Evolutionary conservation across 1,140 invertebrate genomes (phyloP), one percentile per base, ranked within the genome.

Genomic region (Macrostomum lignano): DNA sequence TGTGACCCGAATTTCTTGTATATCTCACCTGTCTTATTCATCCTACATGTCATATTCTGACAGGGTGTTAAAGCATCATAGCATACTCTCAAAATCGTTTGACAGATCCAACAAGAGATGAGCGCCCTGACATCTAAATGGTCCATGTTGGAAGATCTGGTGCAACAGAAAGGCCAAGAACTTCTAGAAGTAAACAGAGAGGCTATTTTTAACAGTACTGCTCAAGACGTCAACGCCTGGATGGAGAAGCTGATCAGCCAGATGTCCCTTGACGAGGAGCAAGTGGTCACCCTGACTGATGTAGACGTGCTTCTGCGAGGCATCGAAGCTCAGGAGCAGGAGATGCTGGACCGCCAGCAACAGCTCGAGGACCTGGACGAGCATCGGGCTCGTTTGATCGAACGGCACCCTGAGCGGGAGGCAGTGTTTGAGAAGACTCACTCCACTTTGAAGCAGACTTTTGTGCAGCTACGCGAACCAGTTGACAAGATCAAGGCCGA

Each of bases 361-460:
- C 26, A 28, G 19, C 15, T 28, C 4, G 3, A 28, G 9, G 26
- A 28, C 19, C 9, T 28, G 19, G 19, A 28, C 7, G 26, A 71
- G 36, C 81, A 91, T 53, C 77, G 79, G 0, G 75, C 82, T 41
- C 74, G 79, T 47, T 55, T 91, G 28, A 72, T 84, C 44, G 74
- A 73, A 47, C 84, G 79, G 17, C 74, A 79, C 11, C 82, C 82
- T 0, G 71, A 74, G 24, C 82, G 86, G 49, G 73, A 78, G 57
- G 75, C 82, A 29, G 75, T 81, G 48, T 86, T 93, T 43, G 74
- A 77, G 44, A 67, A 67, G 15, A 86, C 86, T 62, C 88, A 88
- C 48, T 66, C 67, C 33, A 53, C 72, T 31, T 81, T 93, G 4
- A 73, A 86, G 37, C 67, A 78, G 44, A 51, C 50, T 41, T 59